Conservation (phyloP, 2,113 vertebrate genomes). For the Plectropomus leopardus region DNA sequence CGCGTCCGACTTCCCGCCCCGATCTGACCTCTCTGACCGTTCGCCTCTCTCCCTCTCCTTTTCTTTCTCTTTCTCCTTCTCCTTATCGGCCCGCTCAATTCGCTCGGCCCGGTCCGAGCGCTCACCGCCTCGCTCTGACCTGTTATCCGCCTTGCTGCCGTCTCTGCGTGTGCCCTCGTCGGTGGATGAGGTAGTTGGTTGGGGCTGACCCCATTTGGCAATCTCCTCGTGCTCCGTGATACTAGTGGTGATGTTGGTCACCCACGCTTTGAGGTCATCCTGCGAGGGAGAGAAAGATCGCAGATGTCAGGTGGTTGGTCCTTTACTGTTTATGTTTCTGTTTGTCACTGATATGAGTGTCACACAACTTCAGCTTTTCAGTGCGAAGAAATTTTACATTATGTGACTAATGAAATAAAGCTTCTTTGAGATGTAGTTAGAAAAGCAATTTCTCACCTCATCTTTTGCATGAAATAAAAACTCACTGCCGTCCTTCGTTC, state of each 20-base stretch:
- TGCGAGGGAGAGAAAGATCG: slow-evolving; percentile 60
- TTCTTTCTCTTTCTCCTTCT: slow-evolving; percentile 54
- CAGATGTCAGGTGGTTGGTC: background rate
- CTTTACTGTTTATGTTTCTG: background rate
- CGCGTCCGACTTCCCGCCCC: slow-evolving; percentile 79
- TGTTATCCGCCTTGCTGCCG: slow-evolving; percentile 86
- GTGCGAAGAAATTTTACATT: too few species aligned
- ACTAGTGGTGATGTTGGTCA: slow-evolving; percentile 84
- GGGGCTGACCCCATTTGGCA: slow-evolving; percentile 89
- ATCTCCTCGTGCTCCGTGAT: slow-evolving; percentile 91
- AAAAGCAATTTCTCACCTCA: slow-evolving; percentile 85
- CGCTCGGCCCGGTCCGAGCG: slow-evolving; percentile 80
- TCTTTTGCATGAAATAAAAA: slow-evolving; percentile 96
- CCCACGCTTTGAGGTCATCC: slow-evolving; percentile 94
- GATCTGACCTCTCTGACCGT: slow-evolving; percentile 81
- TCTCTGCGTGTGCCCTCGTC: slow-evolving; percentile 92
- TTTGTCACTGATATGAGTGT: background rate
- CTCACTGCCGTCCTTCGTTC: slow-evolving; percentile 93
- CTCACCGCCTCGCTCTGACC: slow-evolving; percentile 80
- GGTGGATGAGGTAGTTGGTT: slow-evolving; percentile 95
- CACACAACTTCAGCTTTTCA: background rate
- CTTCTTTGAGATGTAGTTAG: background rate
- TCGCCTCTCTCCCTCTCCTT: slow-evolving; percentile 73
- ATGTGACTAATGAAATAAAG: background rate
- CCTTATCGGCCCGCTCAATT: slow-evolving; percentile 60